Evolutionary conservation across 1,140 invertebrate genomes (phyloP).

Genomic region (Euglossa dilemma): DNA sequence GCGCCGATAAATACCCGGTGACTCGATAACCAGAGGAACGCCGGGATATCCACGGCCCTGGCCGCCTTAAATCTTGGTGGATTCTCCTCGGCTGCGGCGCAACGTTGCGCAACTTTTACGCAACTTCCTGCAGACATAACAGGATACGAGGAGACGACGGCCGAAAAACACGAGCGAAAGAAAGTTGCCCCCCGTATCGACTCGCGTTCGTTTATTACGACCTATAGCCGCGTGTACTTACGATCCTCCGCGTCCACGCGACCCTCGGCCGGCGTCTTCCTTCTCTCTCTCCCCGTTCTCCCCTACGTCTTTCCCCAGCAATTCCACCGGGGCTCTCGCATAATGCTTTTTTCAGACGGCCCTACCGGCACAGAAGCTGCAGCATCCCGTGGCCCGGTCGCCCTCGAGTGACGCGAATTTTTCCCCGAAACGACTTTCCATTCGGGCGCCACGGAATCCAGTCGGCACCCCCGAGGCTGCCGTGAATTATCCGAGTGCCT

Average conservation of each 20-base stretch:
- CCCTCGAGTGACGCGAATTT: conserved; percentile 66
- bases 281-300: neutral
- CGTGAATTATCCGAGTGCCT: conserved; percentile 64
- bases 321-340: conserved; percentile 59
- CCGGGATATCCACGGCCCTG: neutral
- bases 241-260: conserved; percentile 16
- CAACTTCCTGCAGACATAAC: conserved; percentile 40
- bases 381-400: conserved; percentile 41
- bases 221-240: conserved; percentile 50
- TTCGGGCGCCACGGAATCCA: conserved; percentile 56
- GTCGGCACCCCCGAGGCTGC: conserved; percentile 57
- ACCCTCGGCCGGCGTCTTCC: neutral
- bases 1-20: conserved; percentile 2
- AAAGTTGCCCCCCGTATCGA: conserved; percentile 35
- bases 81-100: neutral
- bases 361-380: conserved; percentile 19
- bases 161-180: conserved; percentile 41
- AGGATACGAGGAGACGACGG: neutral
- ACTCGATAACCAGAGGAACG: conserved; percentile 1
- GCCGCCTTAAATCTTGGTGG: conserved; percentile 12
- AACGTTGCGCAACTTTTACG: conserved; percentile 38
- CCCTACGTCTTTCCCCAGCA: conserved; percentile 34
- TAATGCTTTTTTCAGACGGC: conserved; percentile 65
- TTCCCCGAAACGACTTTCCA: conserved; percentile 66
- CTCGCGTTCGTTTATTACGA: conserved; percentile 41